Conservation (phyloP, 2,888 invertebrate genomes). For the Biston stratarius region DNA sequence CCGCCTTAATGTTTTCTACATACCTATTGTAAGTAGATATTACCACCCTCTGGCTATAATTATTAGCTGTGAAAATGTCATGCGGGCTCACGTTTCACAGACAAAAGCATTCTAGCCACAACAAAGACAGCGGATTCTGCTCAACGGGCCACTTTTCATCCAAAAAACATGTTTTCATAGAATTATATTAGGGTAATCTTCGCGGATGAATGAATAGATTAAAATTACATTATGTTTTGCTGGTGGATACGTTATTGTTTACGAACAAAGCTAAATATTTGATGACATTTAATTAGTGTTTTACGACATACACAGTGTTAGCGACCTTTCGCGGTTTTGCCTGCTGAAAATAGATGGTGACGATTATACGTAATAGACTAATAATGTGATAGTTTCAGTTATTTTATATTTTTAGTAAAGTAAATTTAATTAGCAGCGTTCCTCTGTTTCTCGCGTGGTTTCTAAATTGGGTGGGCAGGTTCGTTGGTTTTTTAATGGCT, state of each 20-base stretch:
- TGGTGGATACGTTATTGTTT: constrained; percentile 6
- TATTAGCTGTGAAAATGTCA: constrained; percentile 23
- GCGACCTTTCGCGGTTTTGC: too few species aligned
- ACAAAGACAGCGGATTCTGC: constrained; percentile 32
- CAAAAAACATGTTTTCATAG: constrained; percentile 37
- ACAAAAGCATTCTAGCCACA: constrained; percentile 41
- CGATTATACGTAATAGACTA: too few species aligned
- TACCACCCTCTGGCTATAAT: constrained; percentile 12
- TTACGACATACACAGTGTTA: background rate
- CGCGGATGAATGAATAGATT: constrained; percentile 37
- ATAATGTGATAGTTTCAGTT: too few species aligned
- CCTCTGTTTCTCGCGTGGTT: too few species aligned
- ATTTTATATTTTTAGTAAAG: too few species aligned
- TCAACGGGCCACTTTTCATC: constrained; percentile 16
- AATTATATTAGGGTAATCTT: constrained; percentile 42
- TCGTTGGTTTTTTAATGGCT: too few species aligned
- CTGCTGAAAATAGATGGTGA: too few species aligned
- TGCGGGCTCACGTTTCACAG: constrained; percentile 31
- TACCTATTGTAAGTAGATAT: background rate
- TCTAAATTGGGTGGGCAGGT: too few species aligned
- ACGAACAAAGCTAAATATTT: constrained; percentile 1
- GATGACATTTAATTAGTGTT: background rate
- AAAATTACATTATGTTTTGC: constrained; percentile 25
- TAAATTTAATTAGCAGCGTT: too few species aligned
- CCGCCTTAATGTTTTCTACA: too few species aligned